These are phyloP conservation scores for Tachysurus vachellii DNA, from an alignment of 2,113 vertebrate species.

Conservation along the genomic window DNA sequence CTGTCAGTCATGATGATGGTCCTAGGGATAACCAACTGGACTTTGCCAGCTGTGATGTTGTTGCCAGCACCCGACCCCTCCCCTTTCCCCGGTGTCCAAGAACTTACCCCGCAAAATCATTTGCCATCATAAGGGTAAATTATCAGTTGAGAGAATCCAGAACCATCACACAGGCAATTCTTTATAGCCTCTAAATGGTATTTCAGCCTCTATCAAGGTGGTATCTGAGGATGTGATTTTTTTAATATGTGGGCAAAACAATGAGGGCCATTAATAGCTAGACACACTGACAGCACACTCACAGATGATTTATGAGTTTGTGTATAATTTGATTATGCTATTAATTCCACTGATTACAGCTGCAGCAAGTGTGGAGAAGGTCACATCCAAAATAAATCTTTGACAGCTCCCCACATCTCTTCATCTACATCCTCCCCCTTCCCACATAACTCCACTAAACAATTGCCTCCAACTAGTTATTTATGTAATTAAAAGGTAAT, in stretches of 20 bases:
- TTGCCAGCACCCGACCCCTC: background rate
- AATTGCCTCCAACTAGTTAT: conserved; percentile 82
- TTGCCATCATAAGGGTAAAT: conserved; percentile 75
- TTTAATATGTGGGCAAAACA: conserved; percentile 81
- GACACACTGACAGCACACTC: conserved; percentile 75
- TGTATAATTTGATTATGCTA: conserved; percentile 91
- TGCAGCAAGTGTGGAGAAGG: conserved; percentile 83
- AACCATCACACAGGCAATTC: conserved; percentile 62
- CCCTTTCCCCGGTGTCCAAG: conserved; percentile 3
- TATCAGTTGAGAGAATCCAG: conserved; percentile 79
- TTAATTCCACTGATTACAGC: conserved; percentile 88
- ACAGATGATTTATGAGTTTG: conserved; percentile 85
- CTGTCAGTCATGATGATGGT: conserved; percentile 69
- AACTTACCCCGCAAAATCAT: conserved; percentile 75
- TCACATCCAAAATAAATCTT: conserved; percentile 89
- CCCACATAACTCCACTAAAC: conserved; percentile 68
- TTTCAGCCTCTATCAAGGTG: conserved; percentile 76
- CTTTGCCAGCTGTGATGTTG: background rate
- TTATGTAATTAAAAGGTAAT: conserved; percentile 88
- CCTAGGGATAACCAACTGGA: background rate
- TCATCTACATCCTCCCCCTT: conserved; percentile 34
- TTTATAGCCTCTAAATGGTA: conserved; percentile 76
- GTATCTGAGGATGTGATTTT: conserved; percentile 74
- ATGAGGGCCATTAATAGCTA: conserved; percentile 78
- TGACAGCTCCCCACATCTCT: conserved; percentile 58